These are phyloP conservation scores for Lepisosteus oculatus DNA, from an alignment of 2,113 vertebrate species.

Conservation along the genomic window DNA sequence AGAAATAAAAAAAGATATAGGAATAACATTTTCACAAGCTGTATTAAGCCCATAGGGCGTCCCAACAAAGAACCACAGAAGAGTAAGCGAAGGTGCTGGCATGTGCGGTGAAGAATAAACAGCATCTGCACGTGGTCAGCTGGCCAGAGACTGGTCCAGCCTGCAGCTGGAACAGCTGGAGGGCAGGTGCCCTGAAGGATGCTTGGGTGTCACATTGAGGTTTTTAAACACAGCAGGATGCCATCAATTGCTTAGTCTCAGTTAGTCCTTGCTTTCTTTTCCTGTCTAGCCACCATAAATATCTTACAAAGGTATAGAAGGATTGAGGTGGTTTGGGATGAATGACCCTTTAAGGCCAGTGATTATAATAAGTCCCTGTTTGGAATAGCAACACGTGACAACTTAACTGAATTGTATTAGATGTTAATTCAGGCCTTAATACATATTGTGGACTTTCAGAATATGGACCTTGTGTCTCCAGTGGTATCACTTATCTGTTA, in stretches of 20 bases:
- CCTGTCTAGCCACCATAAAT: no score
- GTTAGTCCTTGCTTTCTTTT: no score
- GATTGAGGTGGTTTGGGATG: constrained; percentile 25
- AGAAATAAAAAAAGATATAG: background rate
- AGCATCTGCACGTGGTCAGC: constrained; percentile 8
- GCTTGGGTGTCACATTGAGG: constrained; percentile 34
- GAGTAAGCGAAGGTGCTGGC: constrained; percentile 11
- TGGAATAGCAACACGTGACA: constrained; percentile 27
- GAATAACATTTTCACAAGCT: background rate
- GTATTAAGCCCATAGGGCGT: background rate
- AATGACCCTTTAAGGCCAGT: constrained; percentile 25
- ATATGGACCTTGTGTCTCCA: constrained; percentile 7
- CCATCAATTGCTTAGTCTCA: background rate
- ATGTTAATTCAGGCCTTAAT: constrained; percentile 45
- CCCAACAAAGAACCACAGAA: constrained; percentile 1
- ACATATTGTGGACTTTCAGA: constrained; percentile 35
- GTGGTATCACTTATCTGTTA: constrained; percentile 43
- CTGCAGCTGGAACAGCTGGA: constrained; percentile 37
- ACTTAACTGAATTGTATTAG: constrained; percentile 60
- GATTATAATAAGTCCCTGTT: constrained; percentile 38
- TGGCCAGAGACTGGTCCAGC: constrained; percentile 25
- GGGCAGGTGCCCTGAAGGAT: constrained; percentile 29
- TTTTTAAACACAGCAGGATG: constrained; percentile 16
- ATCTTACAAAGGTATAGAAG: background rate
- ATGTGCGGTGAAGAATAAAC: constrained; percentile 15